Evolutionary conservation across 2,113 vertebrate species (phyloP), one percentile per base, ranked within the genome.

Genomic region (Pelobates fuscus): DNA sequence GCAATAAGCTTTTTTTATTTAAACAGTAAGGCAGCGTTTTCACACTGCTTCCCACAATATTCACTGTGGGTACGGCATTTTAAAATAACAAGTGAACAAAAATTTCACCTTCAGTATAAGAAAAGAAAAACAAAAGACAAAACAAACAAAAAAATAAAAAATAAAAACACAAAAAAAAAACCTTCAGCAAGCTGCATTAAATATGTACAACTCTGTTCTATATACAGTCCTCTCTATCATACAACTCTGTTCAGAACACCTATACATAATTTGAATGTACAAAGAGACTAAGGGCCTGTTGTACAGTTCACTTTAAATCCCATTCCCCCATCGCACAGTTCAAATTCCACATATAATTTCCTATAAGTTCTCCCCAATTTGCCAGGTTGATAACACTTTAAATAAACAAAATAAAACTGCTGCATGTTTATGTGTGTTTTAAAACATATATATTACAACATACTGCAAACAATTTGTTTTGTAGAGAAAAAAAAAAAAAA

Each of bases 191-290:
- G 87, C 88, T 81, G 92, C 80, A 90, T 87, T 54, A 83, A 91
- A 92, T 93, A 95, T 93, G 89, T 92, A 93, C 93, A 94, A 89
- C 90, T 83, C 86, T 85, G 82, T 88, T 87, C 88, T 92, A 92
- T 88, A 84, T 84, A 89, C 92, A 94, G 89, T 90, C 89, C 87
- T 78, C 44, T 88, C 85, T 91, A 88, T 88, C 70, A 78, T 82
- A 90, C 92, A 78, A 80, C 86, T 82, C 88, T 80, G 88, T 85
- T 86, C 77, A 4, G 27, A 83, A 77, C 85, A 87, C 82, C 85
- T 86, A 85, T 80, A 87, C 87, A 85, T 89, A 90, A 82, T 86
- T 84, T 81, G 82, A 81, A 84, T 84, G 82, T 86, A 86, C 90
- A 87, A 80, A 81, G 81, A 84, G 41, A 81, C 78, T 66, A 41